These are phyloP conservation scores for Limnephilus rhombicus DNA, from an alignment of 2,888 invertebrate genomes.

Conservation along the genomic window DNA sequence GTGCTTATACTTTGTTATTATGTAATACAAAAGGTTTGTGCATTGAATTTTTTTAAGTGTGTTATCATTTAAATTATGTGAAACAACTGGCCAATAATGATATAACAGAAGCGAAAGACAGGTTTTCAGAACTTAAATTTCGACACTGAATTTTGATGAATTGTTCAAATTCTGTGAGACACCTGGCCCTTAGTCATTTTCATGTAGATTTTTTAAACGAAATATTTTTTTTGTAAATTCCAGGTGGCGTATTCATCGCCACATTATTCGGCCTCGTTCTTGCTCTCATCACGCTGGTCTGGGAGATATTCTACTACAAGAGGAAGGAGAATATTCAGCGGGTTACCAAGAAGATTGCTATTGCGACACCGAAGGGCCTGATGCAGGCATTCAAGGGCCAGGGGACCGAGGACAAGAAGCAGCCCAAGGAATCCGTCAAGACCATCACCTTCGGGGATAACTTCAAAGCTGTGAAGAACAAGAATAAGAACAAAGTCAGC, in stretches of 20 bases:
- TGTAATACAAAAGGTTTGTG: no score
- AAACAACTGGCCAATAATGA: no score
- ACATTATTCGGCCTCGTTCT: constrained; percentile 90
- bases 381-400: constrained; percentile 67
- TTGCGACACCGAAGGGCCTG: constrained; percentile 65
- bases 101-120: no score
- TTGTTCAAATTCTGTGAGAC: no score
- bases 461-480: constrained; percentile 72
- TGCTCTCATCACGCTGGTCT: constrained; percentile 89
- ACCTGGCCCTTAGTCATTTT: no score
- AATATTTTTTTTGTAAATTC: constrained; percentile 60
- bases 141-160: no score
- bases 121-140: no score
- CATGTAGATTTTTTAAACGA: no score
- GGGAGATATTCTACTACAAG: constrained; percentile 89
- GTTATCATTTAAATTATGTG: no score
- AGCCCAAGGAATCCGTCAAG: constrained; percentile 35
- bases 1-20: no score
- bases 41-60: no score
- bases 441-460: constrained; percentile 75
- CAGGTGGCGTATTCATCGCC: constrained; percentile 94
- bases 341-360: background rate
- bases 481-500: constrained; percentile 70
- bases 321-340: constrained; percentile 73
- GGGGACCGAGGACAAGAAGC: constrained; percentile 67